These are phyloP conservation scores for Chascanopsetta lugubris DNA, from an alignment of 2,113 vertebrate species.

Conservation along the genomic window DNA sequence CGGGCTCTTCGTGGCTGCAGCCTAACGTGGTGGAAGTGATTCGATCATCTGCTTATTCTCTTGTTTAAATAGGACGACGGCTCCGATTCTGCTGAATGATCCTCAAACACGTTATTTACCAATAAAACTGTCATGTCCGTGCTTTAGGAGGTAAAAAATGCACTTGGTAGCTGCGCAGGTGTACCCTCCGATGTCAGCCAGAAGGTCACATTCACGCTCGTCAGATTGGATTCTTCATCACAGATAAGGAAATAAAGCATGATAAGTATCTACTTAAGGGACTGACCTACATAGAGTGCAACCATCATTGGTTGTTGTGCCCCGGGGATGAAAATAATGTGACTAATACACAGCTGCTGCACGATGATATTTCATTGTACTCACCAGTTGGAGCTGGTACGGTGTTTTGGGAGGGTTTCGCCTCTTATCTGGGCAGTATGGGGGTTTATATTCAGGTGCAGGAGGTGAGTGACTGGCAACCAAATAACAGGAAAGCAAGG, in stretches of 20 bases:
- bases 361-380: not conserved
- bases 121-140: slow-evolving; percentile 24
- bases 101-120: slow-evolving; percentile 33
- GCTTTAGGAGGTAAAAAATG: slow-evolving; percentile 23
- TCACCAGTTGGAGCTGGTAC: not conserved
- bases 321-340: slow-evolving; percentile 15
- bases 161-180: slow-evolving; percentile 6
- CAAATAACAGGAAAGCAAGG: not conserved
- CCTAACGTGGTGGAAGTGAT: slow-evolving; percentile 41
- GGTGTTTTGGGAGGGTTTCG: no score
- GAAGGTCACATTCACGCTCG: slow-evolving; percentile 2
- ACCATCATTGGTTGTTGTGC: slow-evolving; percentile 17
- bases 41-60: slow-evolving; percentile 47
- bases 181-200: slow-evolving; percentile 22
- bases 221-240: slow-evolving; percentile 14
- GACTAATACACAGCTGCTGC: slow-evolving; percentile 31
- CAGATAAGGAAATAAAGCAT: slow-evolving; percentile 8
- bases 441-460: no score
- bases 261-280: slow-evolving; percentile 26
- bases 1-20: slow-evolving; percentile 20
- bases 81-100: slow-evolving; percentile 27
- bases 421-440: no score
- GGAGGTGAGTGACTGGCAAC: slow-evolving; percentile 1
- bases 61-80: slow-evolving; percentile 14
- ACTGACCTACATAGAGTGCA: slow-evolving; percentile 32